These are phyloP conservation scores for Elysia chlorotica DNA, from an alignment of 1,140 invertebrate species.

Conservation along the genomic window DNA sequence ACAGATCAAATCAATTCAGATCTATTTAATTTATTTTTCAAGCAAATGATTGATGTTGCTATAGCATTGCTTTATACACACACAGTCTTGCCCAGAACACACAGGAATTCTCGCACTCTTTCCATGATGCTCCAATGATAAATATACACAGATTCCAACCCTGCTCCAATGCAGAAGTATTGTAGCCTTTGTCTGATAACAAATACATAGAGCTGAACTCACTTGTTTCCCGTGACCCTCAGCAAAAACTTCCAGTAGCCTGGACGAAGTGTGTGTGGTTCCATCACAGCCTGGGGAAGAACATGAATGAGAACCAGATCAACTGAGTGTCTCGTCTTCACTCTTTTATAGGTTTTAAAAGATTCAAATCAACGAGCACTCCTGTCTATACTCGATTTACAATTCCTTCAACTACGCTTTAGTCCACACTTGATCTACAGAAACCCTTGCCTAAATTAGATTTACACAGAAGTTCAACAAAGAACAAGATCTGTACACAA, in stretches of 20 bases:
- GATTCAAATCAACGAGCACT: too few relatives aligned
- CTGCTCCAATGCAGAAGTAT: neutral
- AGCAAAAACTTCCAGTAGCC: conserved; percentile 86
- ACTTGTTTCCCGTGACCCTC: conserved; percentile 75
- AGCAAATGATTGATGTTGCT: neutral
- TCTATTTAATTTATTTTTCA: neutral
- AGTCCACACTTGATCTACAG: too few relatives aligned
- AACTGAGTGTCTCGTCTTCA: too few relatives aligned
- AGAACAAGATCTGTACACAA: too few relatives aligned
- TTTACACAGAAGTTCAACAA: too few relatives aligned
- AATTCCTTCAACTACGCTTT: too few relatives aligned
- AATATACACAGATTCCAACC: neutral
- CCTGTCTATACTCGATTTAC: too few relatives aligned
- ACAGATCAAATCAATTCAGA: neutral
- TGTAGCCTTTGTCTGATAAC: neutral
- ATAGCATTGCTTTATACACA: neutral
- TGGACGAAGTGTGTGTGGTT: conserved; percentile 77
- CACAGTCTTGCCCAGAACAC: neutral
- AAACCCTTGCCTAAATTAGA: too few relatives aligned
- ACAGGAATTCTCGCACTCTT: neutral
- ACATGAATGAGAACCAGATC: too few relatives aligned
- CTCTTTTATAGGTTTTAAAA: too few relatives aligned
- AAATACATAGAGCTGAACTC: conserved; percentile 21
- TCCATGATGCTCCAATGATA: neutral
- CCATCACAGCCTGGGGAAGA: conserved; percentile 70